Conservation (phyloP, 1,140 invertebrate species). For the Apis laboriosa region DNA sequence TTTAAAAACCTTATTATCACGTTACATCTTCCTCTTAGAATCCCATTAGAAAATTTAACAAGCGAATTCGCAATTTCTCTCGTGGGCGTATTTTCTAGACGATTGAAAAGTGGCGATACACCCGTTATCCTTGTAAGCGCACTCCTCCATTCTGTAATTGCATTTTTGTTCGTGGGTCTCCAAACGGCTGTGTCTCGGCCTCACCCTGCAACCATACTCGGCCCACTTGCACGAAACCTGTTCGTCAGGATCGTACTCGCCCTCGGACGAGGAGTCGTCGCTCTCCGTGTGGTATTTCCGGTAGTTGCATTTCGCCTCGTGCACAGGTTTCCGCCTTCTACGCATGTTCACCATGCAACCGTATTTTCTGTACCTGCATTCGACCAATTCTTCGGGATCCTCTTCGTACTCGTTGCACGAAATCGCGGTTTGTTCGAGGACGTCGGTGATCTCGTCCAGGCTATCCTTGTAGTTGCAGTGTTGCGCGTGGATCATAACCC, state of each 20-base stretch:
- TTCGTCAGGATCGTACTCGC: conserved; percentile 59
- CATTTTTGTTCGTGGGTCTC: conserved; percentile 68
- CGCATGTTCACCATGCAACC: conserved; percentile 73
- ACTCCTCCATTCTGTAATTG: conserved; percentile 69
- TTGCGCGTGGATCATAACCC: conserved; percentile 68
- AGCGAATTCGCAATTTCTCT: conserved; percentile 57
- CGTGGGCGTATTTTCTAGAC: conserved; percentile 58
- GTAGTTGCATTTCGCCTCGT: conserved; percentile 74
- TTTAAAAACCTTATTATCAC: background rate
- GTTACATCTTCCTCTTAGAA: background rate
- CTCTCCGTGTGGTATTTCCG: conserved; percentile 22
- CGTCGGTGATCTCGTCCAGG: conserved; percentile 32
- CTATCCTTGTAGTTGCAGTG: conserved; percentile 69
- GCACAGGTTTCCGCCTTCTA: conserved; percentile 55
- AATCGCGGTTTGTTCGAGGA: conserved; percentile 34
- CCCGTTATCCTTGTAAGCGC: conserved; percentile 59
- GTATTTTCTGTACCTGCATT: conserved; percentile 63
- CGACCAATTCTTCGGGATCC: conserved; percentile 58
- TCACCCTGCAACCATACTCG: conserved; percentile 64
- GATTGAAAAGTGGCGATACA: conserved; percentile 59
- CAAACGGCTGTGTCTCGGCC: conserved; percentile 55
- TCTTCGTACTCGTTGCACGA: conserved; percentile 30
- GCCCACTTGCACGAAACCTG: conserved; percentile 63
- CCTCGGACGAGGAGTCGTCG: conserved; percentile 19
- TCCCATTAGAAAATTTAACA: background rate